These are phyloP conservation scores for Alloplasta piceator DNA, from an alignment of 2,888 invertebrate genomes.

Conservation along the genomic window DNA sequence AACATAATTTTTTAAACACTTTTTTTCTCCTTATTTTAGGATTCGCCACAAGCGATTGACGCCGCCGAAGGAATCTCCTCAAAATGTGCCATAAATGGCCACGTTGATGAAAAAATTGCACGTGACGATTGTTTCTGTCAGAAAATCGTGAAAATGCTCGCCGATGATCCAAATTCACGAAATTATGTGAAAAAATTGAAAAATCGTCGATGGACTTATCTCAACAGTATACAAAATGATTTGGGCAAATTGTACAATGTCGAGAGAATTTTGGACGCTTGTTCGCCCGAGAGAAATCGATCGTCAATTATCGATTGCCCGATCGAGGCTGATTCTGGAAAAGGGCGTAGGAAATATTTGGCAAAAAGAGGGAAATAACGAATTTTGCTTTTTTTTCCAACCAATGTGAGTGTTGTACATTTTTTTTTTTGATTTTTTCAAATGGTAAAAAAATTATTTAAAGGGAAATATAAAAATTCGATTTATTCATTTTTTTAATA, in stretches of 20 bases:
- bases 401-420: no score
- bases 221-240: slow-evolving; percentile 83
- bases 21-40: slow-evolving; percentile 14
- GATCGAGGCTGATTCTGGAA: background rate
- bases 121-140: slow-evolving; percentile 27
- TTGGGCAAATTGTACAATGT: slow-evolving; percentile 82
- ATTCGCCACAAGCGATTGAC: slow-evolving; percentile 14
- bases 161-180: slow-evolving; percentile 73
- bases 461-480: background rate
- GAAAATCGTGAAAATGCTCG: slow-evolving; percentile 70
- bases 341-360: background rate
- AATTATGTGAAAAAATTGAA: slow-evolving; percentile 82
- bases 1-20: background rate
- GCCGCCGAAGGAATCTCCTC: slow-evolving; percentile 2
- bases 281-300: slow-evolving; percentile 67
- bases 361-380: slow-evolving; percentile 18
- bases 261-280: slow-evolving; percentile 82
- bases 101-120: slow-evolving; percentile 5
- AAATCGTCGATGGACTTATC: slow-evolving; percentile 83
- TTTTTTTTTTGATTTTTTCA: no score
- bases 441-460: background rate
- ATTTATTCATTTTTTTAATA: background rate
- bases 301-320: slow-evolving; percentile 42
- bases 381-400: background rate
- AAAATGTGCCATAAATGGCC: background rate